Conservation (phyloP, 2,888 invertebrate species). For the Girardia tigrina region DNA sequence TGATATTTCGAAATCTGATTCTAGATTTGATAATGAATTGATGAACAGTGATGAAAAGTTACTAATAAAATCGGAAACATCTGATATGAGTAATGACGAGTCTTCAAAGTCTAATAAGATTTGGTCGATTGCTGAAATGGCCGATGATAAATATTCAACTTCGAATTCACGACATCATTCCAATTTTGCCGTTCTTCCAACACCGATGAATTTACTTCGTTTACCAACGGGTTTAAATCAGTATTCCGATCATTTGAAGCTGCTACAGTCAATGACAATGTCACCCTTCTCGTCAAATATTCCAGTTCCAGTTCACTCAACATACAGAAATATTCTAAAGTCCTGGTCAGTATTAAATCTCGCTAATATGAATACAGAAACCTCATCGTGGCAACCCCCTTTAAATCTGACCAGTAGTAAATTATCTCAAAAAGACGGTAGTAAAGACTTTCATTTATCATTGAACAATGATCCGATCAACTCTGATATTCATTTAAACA, state of each 20-base stretch:
- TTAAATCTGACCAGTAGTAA: not conserved
- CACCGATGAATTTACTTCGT: conserved; percentile 1
- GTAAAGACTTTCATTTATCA: not conserved
- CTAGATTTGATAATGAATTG: not conserved
- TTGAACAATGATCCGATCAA: not conserved
- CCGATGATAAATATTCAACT: not conserved
- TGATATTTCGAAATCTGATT: conserved; percentile 10
- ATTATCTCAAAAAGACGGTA: not conserved
- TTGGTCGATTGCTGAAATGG: conserved; percentile 4
- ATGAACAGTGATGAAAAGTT: not conserved
- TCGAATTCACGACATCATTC: not conserved
- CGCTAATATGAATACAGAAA: not conserved
- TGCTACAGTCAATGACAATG: not conserved
- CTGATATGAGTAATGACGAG: not conserved
- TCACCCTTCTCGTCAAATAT: not conserved
- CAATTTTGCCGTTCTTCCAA: conserved; percentile 17
- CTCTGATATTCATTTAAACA: not conserved
- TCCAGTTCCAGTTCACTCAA: not conserved
- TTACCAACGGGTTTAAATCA: not conserved
- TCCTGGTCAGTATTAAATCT: conserved; percentile 10
- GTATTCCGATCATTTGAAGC: conserved; percentile 19
- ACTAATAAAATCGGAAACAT: not conserved
- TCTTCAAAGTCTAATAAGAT: not conserved
- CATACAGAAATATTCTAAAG: not conserved
- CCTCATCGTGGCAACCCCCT: conserved; percentile 14